These are phyloP conservation scores for Melozone crissalis DNA, from an alignment of 2,113 vertebrate species.

Conservation along the genomic window DNA sequence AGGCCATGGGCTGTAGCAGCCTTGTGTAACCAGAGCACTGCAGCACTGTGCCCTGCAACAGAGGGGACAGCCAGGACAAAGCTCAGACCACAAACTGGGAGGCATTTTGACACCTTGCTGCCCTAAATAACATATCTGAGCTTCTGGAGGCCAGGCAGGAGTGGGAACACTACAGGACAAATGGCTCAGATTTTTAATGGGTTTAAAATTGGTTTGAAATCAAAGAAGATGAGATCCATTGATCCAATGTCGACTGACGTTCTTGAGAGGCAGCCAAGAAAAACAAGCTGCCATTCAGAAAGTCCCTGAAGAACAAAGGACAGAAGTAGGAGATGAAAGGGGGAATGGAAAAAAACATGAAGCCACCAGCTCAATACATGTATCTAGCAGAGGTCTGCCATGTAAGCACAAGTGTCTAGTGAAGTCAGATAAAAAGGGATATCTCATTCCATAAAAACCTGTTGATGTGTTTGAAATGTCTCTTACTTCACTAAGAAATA, in stretches of 20 bases:
- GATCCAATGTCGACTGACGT: not conserved
- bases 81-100: not conserved
- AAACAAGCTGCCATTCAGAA: slow-evolving; percentile 2
- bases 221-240: slow-evolving; percentile 20
- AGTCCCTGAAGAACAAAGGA: not conserved
- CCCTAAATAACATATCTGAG: not conserved
- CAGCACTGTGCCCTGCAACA: not conserved
- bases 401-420: not conserved
- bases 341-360: not conserved
- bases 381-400: not conserved
- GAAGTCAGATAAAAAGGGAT: not conserved
- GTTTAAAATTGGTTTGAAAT: slow-evolving; percentile 39
- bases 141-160: slow-evolving; percentile 10
- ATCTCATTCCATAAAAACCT: not conserved
- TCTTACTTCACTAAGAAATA: not conserved
- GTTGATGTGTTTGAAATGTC: not conserved
- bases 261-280: slow-evolving; percentile 28
- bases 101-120: not conserved
- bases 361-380: not conserved
- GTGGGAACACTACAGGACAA: not conserved
- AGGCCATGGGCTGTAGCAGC: not conserved
- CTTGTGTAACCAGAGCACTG: not conserved
- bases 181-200: not conserved
- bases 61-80: not conserved
- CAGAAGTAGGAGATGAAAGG: not conserved